These are phyloP conservation scores for Brienomyrus longianalis DNA, from an alignment of 2,113 vertebrate species.

Conservation along the genomic window DNA sequence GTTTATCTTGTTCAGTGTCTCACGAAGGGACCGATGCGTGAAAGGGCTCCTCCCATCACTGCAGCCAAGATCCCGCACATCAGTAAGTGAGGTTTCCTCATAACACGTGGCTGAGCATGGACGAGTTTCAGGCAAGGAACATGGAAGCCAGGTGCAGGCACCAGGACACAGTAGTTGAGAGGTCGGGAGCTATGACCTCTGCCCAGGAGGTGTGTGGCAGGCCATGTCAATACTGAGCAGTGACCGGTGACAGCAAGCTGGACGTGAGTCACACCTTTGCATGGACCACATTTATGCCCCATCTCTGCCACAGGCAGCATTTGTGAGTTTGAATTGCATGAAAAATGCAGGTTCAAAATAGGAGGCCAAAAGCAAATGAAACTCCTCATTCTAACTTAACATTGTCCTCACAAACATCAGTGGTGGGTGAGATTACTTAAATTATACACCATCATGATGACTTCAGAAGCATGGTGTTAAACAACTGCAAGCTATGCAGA, in stretches of 20 bases:
- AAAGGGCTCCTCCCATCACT: not conserved
- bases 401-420: not conserved
- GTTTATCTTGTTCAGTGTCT: conserved; percentile 5
- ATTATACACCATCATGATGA: not conserved
- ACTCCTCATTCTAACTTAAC: not conserved
- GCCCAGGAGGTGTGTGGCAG: not conserved
- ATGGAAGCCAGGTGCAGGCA: not conserved
- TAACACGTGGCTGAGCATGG: not conserved
- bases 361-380: not conserved
- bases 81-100: not conserved
- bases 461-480: not conserved
- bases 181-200: not conserved
- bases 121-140: not conserved
- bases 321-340: not conserved
- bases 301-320: not conserved
- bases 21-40: not conserved
- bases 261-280: not conserved
- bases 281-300: not conserved
- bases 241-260: not conserved
- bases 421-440: not conserved
- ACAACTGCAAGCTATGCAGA: not conserved
- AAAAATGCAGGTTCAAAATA: not conserved
- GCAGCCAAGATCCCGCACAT: not conserved
- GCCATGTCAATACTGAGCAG: not conserved
- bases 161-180: not conserved